phyloP scores from a whole-genome alignment of 2,888 invertebrate genomes.

The Patella caerulea region DNA sequence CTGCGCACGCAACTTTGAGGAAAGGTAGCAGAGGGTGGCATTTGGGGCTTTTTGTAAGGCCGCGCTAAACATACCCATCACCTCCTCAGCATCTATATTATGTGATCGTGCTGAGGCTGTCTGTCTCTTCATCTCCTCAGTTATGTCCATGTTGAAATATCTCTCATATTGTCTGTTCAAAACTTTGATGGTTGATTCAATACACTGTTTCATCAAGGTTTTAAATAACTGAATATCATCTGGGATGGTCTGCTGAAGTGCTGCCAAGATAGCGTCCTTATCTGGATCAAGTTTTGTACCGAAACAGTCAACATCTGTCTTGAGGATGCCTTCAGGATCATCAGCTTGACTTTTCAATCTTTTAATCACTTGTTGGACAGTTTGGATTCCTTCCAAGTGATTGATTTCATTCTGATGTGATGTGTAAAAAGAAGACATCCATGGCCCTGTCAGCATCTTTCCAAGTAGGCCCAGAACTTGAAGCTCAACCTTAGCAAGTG shows the following conservation, averaged over 20 bases:
- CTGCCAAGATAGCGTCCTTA: not conserved
- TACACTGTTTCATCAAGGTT: slow-evolving; percentile 3
- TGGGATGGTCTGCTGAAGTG: not conserved
- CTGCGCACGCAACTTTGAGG: slow-evolving; percentile 29
- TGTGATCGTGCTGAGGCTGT: slow-evolving; percentile 24
- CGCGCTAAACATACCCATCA: slow-evolving; percentile 27
- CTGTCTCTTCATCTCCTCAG: slow-evolving; percentile 15
- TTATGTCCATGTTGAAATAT: not conserved
- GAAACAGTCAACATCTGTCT: not conserved
- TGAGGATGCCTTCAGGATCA: slow-evolving; percentile 1
- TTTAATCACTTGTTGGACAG: slow-evolving; percentile 10
- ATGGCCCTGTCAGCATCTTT: slow-evolving; percentile 26
- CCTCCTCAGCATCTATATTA: slow-evolving; percentile 18
- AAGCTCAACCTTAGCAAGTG: slow-evolving; percentile 24
- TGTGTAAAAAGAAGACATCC: slow-evolving; percentile 34
- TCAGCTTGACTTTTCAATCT: not conserved
- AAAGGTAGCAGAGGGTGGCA: slow-evolving; percentile 33
- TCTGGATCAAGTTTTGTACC: not conserved
- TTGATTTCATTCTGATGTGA: slow-evolving; percentile 14
- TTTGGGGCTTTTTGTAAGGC: slow-evolving; percentile 25
- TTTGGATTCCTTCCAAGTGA: slow-evolving; percentile 18
- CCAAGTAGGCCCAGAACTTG: slow-evolving; percentile 33
- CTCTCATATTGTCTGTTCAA: not conserved
- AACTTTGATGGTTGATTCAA: not conserved
- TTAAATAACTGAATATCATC: not conserved